These are phyloP conservation scores for Meloidogyne floridensis DNA, from an alignment of 1,140 invertebrate genomes.

Conservation along the genomic window DNA sequence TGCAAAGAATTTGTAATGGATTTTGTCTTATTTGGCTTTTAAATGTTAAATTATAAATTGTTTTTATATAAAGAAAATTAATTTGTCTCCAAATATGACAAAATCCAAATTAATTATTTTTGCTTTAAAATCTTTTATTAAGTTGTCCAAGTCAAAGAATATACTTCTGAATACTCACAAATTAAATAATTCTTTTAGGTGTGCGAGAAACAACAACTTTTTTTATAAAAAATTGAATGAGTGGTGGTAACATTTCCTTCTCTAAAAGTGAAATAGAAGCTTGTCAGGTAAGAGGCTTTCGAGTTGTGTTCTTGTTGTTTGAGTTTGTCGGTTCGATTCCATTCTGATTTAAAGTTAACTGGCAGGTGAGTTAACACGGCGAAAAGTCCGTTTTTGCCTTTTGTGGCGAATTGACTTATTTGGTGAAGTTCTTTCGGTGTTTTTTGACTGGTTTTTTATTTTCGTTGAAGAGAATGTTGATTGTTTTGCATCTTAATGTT, in stretches of 20 bases:
- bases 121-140: slow-evolving; percentile 27
- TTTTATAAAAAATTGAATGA: background rate
- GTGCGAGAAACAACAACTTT: background rate
- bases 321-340: background rate
- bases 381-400: background rate
- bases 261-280: slow-evolving; percentile 46
- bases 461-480: too few species aligned
- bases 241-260: background rate
- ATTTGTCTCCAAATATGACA: slow-evolving; percentile 15
- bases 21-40: too few species aligned
- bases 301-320: background rate
- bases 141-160: background rate
- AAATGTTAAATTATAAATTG: slow-evolving; percentile 5
- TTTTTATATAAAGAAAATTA: slow-evolving; percentile 7
- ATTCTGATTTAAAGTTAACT: background rate
- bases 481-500: too few species aligned
- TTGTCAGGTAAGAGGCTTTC: slow-evolving; percentile 41
- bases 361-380: background rate
- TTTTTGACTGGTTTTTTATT: too few species aligned
- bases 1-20: too few species aligned
- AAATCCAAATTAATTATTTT: slow-evolving; percentile 20
- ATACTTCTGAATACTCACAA: slow-evolving; percentile 27
- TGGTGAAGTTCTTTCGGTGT: too few species aligned
- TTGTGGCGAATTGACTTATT: background rate
- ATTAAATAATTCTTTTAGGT: slow-evolving; percentile 42